These are phyloP conservation scores for Antheraea assamensis DNA, from an alignment of 2,888 invertebrate genomes.

Conservation along the genomic window DNA sequence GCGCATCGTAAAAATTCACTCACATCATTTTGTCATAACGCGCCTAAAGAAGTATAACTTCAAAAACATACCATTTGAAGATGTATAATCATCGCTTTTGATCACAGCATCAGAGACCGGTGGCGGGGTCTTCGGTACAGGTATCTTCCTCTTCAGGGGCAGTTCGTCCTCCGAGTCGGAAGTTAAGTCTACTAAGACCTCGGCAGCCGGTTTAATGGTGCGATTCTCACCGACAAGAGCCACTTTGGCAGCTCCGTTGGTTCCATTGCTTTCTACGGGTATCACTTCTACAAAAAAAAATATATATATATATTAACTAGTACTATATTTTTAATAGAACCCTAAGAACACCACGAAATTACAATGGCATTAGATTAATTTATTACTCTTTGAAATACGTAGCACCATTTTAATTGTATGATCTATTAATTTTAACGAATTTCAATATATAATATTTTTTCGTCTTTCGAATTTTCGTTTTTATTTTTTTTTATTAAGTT, in stretches of 20 bases:
- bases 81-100: conserved; percentile 69
- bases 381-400: no score
- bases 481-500: no score
- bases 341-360: no score
- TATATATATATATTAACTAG: background rate
- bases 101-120: conserved; percentile 55
- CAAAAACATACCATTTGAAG: conserved; percentile 54
- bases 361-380: no score
- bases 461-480: no score
- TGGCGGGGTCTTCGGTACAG: conserved; percentile 67
- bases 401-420: no score
- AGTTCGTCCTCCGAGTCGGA: conserved; percentile 89
- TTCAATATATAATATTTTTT: no score
- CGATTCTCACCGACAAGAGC: conserved; percentile 67
- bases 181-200: conserved; percentile 85
- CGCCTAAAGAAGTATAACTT: no score
- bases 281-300: conserved; percentile 64
- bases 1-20: no score
- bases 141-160: conserved; percentile 83
- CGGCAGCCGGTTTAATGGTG: conserved; percentile 60
- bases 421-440: no score
- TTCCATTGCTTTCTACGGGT: conserved; percentile 63
- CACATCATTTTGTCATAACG: no score
- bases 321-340: background rate
- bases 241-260: conserved; percentile 53